These are phyloP conservation scores for Lynx canadensis DNA, from an alignment of 2,113 vertebrate species.

Conservation along the genomic window DNA sequence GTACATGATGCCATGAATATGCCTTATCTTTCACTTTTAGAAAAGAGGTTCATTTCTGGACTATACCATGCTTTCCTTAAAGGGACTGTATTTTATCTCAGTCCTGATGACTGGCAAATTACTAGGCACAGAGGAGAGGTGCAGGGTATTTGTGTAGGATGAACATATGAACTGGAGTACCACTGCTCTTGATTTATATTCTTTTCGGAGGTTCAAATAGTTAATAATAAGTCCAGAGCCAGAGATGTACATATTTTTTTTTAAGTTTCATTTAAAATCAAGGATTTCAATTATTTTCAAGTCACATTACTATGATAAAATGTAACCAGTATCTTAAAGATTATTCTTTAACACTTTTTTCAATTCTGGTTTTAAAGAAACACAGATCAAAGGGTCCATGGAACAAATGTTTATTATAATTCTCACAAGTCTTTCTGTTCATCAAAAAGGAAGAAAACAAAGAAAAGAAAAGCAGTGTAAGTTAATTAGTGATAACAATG, in stretches of 20 bases:
- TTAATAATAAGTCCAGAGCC: background rate
- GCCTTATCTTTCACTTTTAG: background rate
- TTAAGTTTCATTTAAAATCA: slow-evolving; percentile 29
- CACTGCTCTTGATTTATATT: background rate
- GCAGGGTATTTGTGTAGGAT: background rate
- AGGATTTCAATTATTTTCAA: slow-evolving; percentile 29
- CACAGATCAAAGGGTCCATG: background rate
- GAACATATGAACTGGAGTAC: background rate
- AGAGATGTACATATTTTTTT: background rate
- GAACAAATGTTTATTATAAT: background rate
- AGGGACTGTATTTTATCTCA: background rate
- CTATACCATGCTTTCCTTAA: background rate
- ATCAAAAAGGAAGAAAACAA: background rate
- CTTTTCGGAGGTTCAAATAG: background rate
- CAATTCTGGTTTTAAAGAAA: slow-evolving; percentile 7
- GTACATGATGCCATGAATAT: background rate
- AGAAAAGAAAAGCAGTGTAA: background rate
- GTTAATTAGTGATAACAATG: background rate
- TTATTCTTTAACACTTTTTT: background rate
- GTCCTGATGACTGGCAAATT: background rate
- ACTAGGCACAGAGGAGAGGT: background rate
- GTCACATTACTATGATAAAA: slow-evolving; percentile 29
- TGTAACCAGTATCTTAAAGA: background rate
- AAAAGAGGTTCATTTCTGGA: background rate
- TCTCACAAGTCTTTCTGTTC: slow-evolving; percentile 6